Evolutionary conservation across 2,113 vertebrate species (phyloP), one percentile per base, ranked within the genome.

Genomic region (Lipotes vexillifer): DNA sequence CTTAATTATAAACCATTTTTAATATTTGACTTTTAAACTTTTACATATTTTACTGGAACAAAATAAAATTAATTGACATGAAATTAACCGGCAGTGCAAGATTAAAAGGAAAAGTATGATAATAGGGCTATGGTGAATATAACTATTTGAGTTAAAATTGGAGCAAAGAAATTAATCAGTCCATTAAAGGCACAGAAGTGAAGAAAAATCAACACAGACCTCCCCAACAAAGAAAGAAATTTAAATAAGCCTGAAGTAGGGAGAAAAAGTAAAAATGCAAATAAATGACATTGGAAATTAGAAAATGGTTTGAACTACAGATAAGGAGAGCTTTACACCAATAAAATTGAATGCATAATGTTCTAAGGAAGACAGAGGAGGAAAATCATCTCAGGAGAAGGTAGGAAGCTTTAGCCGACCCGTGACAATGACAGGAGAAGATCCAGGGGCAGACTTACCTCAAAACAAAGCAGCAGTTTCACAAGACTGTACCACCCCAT

Each of bases 11-110:
- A 85, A 21, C 18, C 29, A 57, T 66, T 94, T 86, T n/a, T 59
- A 66, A 83, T 27, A 90, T 49, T 88, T 96, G 82, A 81, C 65
- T 87, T 95, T 94, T 74, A 88, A 94, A 85, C 17, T 84, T 84
- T 93, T 90, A 36, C 78, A 38, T 44, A 52, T 65, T 84, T 94
- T 90, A 33, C 61, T 68, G 80, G 57, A 71, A 65, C 90, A 94
- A 92, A 91, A 68, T 90, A 95, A 88, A 96, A 85, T 88, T 88
- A 93, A 92, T 68, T 95, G 25, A 44, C 85, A 83, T 88, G 49
- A 96, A 96, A 90, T 96, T 93, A 93, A 93, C 49, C 83, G 63
- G 63, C 57, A 93, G 69, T 63, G 90, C 88, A 92, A 93, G 33
- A 91, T 66, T 93, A 57, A 90, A 88, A 97, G 36, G 20, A 71